These are phyloP conservation scores for Hydrophis major DNA, from an alignment of 2,797 vertebrate genomes.

Conservation along the genomic window DNA sequence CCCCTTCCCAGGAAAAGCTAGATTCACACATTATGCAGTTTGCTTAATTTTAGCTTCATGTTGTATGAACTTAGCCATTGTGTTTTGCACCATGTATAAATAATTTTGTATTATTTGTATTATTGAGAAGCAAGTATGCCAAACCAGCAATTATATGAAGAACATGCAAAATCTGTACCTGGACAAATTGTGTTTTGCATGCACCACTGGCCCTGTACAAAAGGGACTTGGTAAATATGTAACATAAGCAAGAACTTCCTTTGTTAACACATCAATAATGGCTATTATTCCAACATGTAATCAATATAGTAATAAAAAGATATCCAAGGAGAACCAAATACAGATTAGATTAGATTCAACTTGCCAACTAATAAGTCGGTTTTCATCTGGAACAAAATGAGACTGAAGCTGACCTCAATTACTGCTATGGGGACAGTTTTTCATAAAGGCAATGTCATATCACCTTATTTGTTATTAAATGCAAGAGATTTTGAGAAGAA, in stretches of 20 bases:
- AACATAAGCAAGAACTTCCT: not conserved
- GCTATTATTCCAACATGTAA: not conserved
- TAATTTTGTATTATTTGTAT: not conserved
- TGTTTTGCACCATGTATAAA: not conserved
- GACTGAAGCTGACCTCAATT: not conserved
- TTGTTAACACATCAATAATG: not conserved
- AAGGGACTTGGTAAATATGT: not conserved
- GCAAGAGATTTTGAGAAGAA: not conserved
- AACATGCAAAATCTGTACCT: not conserved
- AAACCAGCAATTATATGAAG: not conserved
- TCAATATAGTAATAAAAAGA: not conserved
- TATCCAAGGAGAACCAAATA: not conserved
- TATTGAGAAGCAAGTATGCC: not conserved
- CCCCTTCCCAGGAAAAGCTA: not conserved
- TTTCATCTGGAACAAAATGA: not conserved
- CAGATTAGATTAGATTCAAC: not conserved
- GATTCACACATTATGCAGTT: not conserved
- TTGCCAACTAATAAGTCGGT: not conserved
- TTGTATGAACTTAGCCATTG: not conserved
- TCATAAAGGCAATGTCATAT: not conserved
- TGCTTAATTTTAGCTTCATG: not conserved
- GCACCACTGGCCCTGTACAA: not conserved
- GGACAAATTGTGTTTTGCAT: not conserved
- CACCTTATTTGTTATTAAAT: not conserved
- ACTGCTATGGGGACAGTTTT: not conserved